Evolutionary conservation across 1,140 invertebrate species (phyloP).

Genomic region (Neotoxoptera formosana): DNA sequence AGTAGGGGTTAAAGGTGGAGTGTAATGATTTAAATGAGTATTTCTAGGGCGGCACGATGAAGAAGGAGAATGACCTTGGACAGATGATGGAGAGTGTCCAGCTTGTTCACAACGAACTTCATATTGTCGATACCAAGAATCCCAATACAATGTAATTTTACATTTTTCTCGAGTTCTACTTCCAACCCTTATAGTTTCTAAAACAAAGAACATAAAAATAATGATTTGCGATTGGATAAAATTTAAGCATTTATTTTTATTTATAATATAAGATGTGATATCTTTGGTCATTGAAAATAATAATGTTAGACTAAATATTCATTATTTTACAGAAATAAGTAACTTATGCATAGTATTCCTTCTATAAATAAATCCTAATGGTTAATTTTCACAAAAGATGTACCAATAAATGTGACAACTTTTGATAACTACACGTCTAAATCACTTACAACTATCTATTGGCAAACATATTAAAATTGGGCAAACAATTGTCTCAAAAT

Average conservation of each 20-base stretch:
- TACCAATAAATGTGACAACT: background rate
- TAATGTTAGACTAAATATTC: background rate
- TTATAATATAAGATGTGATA: background rate
- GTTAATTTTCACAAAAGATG: background rate
- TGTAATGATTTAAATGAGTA: conserved; percentile 56
- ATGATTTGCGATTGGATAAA: no score
- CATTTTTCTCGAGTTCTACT: conserved; percentile 52
- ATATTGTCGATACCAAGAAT: conserved; percentile 82
- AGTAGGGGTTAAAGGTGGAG: conserved; percentile 51
- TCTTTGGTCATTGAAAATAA: background rate
- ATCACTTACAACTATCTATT: background rate
- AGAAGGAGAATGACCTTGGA: conserved; percentile 55
- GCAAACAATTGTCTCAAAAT: no score
- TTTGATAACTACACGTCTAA: no score
- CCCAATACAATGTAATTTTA: conserved; percentile 78
- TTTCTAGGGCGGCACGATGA: conserved; percentile 42
- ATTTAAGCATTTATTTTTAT: no score
- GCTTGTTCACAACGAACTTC: conserved; percentile 62
- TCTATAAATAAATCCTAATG: background rate
- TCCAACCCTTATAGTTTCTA: conserved; percentile 51
- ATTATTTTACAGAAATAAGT: background rate
- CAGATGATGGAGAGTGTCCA: conserved; percentile 54
- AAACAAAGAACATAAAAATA: background rate
- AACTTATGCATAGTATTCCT: background rate
- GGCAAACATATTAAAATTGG: background rate